Evolutionary conservation across 2,888 invertebrate species (phyloP), one percentile per base, ranked within the genome.

Genomic region (Pandemis heparana): DNA sequence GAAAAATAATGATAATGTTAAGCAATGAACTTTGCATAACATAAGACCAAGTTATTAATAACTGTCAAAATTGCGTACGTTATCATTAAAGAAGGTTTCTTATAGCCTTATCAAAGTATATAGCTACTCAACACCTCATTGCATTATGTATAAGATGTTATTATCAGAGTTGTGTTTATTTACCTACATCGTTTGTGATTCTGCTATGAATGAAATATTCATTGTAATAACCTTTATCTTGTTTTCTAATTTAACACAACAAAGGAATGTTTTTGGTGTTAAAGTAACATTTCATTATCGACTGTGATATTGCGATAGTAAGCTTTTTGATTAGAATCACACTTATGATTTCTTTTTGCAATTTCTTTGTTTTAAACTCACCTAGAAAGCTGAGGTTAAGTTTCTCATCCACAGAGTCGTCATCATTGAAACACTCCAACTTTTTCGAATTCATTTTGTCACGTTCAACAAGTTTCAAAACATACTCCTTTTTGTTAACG

Each of bases 331-430:
- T 53, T 9, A 18, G 2, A 53, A 53, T 53, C 14, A 16, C 51
- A 16, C 16, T 51, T 18, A 8, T n/a, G n/a, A 51, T 51, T n/a
- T 46, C 2, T 6, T 43, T 43, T 18, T 18, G 46, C 14, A 48
- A 38, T 60, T 64, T 63, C 14, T 74, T 48, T 39, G 12, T 18
- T 75, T 73, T 74, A 71, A 53, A 83, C 88, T 89, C 81, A 94
- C 94, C 94, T 94, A 94, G 89, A 89, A 94, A 94, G 87, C 94
- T 94, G 87, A 94, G 92, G 83, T 91, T 94, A 76, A 90, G 87
- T 82, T 94, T 94, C 78, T 89, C 93, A 85, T 92, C 92, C 83
- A 90, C 91, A 76, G 93, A 92, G 81, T 93, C 92, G 75, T 90
- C 89, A 81, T 93, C 89, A 75, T 89, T 89, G 78, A 91, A 92